These are phyloP conservation scores for Acanthococcus lagerstroemiae DNA, from an alignment of 2,888 invertebrate genomes.

Conservation along the genomic window DNA sequence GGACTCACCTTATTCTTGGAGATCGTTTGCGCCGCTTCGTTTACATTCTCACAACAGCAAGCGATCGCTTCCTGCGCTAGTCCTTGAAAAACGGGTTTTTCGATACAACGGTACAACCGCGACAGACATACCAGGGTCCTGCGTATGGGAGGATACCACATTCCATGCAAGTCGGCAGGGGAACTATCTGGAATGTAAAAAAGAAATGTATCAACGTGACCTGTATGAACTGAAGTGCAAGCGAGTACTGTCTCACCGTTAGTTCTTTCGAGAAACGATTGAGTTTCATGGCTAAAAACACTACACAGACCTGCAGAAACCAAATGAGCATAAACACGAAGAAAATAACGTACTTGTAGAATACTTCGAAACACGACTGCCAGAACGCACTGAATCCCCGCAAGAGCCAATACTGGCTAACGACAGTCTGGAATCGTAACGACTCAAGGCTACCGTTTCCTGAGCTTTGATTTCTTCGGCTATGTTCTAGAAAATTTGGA, in stretches of 20 bases:
- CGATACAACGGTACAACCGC: constrained; percentile 82
- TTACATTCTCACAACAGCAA: constrained; percentile 82
- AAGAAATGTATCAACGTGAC: too few relatives aligned
- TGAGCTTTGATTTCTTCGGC: constrained; percentile 55
- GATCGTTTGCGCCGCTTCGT: constrained; percentile 70
- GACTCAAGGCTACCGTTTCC: constrained; percentile 40
- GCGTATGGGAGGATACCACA: constrained; percentile 99
- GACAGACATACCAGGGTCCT: constrained; percentile 90
- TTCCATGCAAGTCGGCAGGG: constrained; percentile 93
- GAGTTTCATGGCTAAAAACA: too few relatives aligned
- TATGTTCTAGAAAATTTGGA: constrained; percentile 47
- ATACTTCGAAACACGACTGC: not conserved
- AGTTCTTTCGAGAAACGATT: too few relatives aligned
- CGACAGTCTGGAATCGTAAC: constrained; percentile 55
- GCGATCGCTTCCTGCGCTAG: constrained; percentile 91
- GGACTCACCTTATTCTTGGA: constrained; percentile 52
- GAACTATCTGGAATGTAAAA: constrained; percentile 41
- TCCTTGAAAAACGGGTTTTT: constrained; percentile 90
- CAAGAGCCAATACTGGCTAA: constrained; percentile 55
- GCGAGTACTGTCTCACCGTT: too few relatives aligned
- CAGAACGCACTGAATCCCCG: constrained; percentile 24
- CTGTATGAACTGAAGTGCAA: too few relatives aligned
- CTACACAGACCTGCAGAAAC: too few relatives aligned
- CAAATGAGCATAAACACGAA: too few relatives aligned
- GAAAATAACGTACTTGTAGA: not conserved